phyloP scores from a whole-genome alignment of 2,113 vertebrate species.

The Amblyornis subalaris region DNA sequence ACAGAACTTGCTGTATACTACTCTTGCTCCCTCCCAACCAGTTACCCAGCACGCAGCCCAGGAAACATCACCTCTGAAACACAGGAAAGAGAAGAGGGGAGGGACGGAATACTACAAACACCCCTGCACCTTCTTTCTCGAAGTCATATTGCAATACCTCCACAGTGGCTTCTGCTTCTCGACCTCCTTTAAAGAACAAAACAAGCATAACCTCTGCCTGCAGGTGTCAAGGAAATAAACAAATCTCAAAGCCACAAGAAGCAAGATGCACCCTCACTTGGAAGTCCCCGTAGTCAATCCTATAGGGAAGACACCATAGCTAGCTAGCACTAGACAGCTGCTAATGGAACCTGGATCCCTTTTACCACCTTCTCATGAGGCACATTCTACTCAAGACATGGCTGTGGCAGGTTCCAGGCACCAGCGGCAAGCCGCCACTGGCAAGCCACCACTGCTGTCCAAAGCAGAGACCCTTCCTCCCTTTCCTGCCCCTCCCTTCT shows the following conservation, averaged over 20 bases:
- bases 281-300: background rate
- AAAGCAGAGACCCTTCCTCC: background rate
- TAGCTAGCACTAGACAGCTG: background rate
- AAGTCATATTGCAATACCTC: background rate
- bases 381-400: background rate
- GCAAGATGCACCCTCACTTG: background rate
- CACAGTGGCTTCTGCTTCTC: background rate
- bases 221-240: background rate
- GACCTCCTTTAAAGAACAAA: background rate
- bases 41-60: background rate
- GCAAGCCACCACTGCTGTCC: background rate
- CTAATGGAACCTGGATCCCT: background rate
- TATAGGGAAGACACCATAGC: background rate
- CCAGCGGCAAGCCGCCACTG: background rate
- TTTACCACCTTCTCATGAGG: background rate
- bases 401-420: background rate
- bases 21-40: background rate
- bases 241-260: background rate
- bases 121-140: background rate
- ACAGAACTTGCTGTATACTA: background rate
- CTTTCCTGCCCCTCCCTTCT: background rate
- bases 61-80: background rate
- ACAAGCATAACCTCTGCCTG: background rate
- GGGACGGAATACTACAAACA: rapidly evolving
- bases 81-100: background rate